Evolutionary conservation across 30 jellyfish, hydroid and myxozoan species (phyloP).

Genomic region (Aurelia aurita): DNA sequence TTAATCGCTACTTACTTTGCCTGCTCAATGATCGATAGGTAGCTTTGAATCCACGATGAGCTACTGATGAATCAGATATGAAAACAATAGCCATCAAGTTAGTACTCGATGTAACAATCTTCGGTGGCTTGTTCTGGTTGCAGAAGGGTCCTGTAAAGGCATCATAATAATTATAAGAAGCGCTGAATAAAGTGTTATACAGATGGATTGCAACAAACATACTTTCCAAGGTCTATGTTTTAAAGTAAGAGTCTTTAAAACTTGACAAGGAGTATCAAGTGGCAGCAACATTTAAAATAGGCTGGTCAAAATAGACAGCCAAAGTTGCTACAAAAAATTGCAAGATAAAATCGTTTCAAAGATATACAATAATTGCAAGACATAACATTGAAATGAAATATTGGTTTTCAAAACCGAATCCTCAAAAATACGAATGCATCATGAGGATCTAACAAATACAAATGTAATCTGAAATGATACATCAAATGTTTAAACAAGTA

Average conservation of each 20-base stretch:
- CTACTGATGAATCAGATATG: conserved; percentile 74
- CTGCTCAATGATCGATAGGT: conserved; percentile 69
- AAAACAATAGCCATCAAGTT: conserved; percentile 84
- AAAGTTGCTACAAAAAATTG: too few species aligned
- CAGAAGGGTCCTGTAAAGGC: conserved; percentile 82
- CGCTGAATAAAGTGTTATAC: not conserved
- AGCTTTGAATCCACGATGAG: conserved; percentile 84
- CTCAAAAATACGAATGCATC: too few species aligned
- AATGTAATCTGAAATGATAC: too few species aligned
- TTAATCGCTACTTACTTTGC: conserved; percentile 49
- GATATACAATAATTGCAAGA: too few species aligned
- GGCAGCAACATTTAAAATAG: too few species aligned
- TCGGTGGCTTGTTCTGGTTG: conserved; percentile 83
- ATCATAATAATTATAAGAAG: not conserved
- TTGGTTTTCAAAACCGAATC: not conserved
- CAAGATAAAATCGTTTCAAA: too few species aligned
- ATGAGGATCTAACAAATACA: too few species aligned
- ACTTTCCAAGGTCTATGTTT: too few species aligned
- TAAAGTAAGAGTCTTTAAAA: too few species aligned
- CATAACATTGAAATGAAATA: too few species aligned
- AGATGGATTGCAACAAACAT: not conserved
- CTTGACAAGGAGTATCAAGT: too few species aligned
- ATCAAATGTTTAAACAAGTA: not conserved
- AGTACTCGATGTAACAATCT: conserved; percentile 83
- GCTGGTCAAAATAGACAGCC: too few species aligned